These are phyloP conservation scores for Tapera naevia DNA, from an alignment of 2,797 vertebrate genomes.

Conservation along the genomic window DNA sequence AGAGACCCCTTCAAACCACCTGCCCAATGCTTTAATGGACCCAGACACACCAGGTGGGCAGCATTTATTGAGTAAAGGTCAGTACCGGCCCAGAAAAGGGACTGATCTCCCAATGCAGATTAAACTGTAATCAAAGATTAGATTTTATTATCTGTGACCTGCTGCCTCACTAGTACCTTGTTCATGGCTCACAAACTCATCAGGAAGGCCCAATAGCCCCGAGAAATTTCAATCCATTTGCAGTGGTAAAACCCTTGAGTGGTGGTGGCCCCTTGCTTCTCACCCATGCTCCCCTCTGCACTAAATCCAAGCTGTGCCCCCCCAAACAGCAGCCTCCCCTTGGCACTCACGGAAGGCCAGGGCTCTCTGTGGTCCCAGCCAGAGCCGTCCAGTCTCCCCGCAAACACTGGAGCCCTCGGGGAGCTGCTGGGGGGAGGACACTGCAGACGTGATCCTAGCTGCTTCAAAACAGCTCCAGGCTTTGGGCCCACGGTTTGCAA, in stretches of 20 bases:
- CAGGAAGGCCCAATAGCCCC: background rate
- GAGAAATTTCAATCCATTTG: accelerated
- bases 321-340: background rate
- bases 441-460: background rate
- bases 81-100: background rate
- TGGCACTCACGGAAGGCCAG: background rate
- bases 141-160: background rate
- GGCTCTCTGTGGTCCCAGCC: background rate
- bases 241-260: slow-evolving; percentile 13
- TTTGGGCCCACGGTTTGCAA: background rate
- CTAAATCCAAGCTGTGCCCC: background rate
- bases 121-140: background rate
- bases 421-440: background rate
- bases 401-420: accelerated
- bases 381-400: too few relatives aligned
- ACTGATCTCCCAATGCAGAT: background rate
- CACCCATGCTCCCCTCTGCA: accelerated
- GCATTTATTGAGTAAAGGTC: slow-evolving; percentile 39
- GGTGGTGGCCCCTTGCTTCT: background rate
- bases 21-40: background rate
- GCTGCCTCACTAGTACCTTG: background rate
- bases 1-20: background rate
- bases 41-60: background rate
- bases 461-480: background rate
- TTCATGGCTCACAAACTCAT: slow-evolving; percentile 31